A percentile compares a stretch with the other conserved stretches of the same genome.
Evolutionary conservation across 2,113 vertebrate species (phyloP).

Genomic region (Nothobranchius kuhntae): DNA sequence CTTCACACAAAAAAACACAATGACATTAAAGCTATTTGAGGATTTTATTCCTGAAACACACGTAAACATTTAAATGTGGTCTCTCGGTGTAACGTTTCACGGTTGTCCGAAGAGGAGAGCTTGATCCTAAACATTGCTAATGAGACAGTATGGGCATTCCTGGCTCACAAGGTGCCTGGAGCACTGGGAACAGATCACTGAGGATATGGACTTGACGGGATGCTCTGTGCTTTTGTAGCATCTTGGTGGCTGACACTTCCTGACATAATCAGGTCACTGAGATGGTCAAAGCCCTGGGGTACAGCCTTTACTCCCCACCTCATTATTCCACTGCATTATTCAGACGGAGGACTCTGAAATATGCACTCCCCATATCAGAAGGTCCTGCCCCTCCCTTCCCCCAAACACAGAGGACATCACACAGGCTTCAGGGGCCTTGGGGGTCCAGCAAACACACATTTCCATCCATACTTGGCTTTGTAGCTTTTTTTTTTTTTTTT

Average conservation of each 20-base stretch:
- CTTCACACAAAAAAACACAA: slow-evolving; percentile 42
- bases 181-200: slow-evolving; percentile 78
- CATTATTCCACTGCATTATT: slow-evolving; percentile 86
- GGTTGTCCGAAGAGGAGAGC: slow-evolving; percentile 58
- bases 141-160: slow-evolving; percentile 83
- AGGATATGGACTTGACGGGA: slow-evolving; percentile 85
- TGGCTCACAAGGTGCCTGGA: slow-evolving; percentile 81
- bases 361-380: slow-evolving; percentile 67
- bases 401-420: slow-evolving; percentile 47
- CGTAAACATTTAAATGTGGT: slow-evolving; percentile 19
- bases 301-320: slow-evolving; percentile 82
- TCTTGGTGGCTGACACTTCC: slow-evolving; percentile 84
- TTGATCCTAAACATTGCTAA: slow-evolving; percentile 85
- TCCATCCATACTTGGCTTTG: slow-evolving; percentile 9
- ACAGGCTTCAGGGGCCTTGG: slow-evolving; percentile 64
- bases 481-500: slow-evolving; percentile 25
- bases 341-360: slow-evolving; percentile 80
- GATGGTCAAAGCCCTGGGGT: slow-evolving; percentile 85
- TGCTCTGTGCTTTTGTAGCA: slow-evolving; percentile 85
- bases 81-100: slow-evolving; percentile 8
- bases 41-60: not conserved
- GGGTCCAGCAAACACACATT: slow-evolving; percentile 52
- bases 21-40: not conserved
- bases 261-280: slow-evolving; percentile 92
- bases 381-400: slow-evolving; percentile 26